Conservation (phyloP, 1,140 invertebrate genomes). For the Drosophila gunungcola region DNA sequence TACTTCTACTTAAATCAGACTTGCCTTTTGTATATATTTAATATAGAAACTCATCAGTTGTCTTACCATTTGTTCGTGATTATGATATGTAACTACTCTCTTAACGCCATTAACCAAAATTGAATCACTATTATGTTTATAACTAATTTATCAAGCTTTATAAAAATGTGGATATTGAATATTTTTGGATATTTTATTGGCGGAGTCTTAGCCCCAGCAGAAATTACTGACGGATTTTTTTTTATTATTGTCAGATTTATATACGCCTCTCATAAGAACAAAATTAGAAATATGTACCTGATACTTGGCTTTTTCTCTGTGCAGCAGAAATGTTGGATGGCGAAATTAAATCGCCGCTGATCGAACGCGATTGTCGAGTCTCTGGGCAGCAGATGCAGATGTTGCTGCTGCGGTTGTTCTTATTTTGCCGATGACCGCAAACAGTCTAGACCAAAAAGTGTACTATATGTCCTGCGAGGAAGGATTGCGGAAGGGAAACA, state of each 20-base stretch:
- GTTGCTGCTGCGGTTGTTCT: conserved; percentile 26
- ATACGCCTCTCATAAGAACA: background rate
- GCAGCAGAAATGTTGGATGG: conserved; percentile 25
- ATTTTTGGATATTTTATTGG: too few species aligned
- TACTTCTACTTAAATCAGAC: too few species aligned
- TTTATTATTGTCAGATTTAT: background rate
- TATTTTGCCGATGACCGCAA: conserved; percentile 49
- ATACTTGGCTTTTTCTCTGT: conserved; percentile 1
- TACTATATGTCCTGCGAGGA: conserved; percentile 33
- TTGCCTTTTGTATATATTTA: too few species aligned
- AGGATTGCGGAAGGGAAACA: conserved; percentile 12
- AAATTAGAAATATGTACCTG: background rate
- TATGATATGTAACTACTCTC: too few species aligned
- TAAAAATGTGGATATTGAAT: too few species aligned
- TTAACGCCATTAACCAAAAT: too few species aligned
- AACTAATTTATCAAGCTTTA: too few species aligned
- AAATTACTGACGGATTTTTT: background rate
- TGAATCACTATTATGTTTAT: too few species aligned
- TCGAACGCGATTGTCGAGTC: conserved; percentile 42
- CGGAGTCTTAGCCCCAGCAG: too few species aligned
- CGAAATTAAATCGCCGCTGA: conserved; percentile 34
- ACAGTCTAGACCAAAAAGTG: conserved; percentile 62
- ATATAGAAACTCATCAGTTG: too few species aligned
- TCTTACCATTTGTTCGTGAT: too few species aligned
- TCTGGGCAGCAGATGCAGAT: conserved; percentile 27